phyloP scores from a whole-genome alignment of 2,113 vertebrate species.

The Cryptotis parvus region DNA sequence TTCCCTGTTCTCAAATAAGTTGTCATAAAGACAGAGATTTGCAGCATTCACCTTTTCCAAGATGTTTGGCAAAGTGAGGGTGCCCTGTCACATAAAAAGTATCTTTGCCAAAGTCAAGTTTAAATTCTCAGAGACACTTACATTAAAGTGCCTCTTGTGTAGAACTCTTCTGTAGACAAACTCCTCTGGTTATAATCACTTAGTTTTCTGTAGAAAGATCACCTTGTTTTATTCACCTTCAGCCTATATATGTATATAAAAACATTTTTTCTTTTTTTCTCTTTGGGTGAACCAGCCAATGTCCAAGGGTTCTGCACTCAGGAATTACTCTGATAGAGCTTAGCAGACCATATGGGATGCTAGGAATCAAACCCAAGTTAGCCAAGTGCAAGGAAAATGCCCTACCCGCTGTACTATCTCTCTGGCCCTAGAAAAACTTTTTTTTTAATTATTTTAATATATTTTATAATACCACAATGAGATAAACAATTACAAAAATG shows the following conservation, averaged over 20 bases:
- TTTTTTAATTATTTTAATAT: too few species aligned
- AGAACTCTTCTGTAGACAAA: constrained; percentile 36
- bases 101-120: constrained; percentile 42
- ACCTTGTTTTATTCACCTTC: constrained; percentile 28
- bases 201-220: constrained; percentile 17
- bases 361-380: too few species aligned
- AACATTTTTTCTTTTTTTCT: too few species aligned
- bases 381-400: too few species aligned
- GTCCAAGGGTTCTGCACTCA: too few species aligned
- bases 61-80: constrained; percentile 29
- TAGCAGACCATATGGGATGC: too few species aligned
- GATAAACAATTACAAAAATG: too few species aligned
- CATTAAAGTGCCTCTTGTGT: background rate
- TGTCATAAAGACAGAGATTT: constrained; percentile 53
- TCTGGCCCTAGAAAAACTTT: too few species aligned
- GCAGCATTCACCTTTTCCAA: background rate
- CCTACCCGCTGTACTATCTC: too few species aligned
- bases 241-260: background rate
- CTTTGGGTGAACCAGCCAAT: too few species aligned
- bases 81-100: background rate
- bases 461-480: too few species aligned
- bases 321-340: too few species aligned
- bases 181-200: background rate
- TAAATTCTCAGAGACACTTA: background rate
- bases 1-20: constrained; percentile 55